Percentiles rank a stretch among this genome's conserved stretches.
phyloP scores from a whole-genome alignment of 2,888 invertebrate species.

The Ophioninae sp. region DNA sequence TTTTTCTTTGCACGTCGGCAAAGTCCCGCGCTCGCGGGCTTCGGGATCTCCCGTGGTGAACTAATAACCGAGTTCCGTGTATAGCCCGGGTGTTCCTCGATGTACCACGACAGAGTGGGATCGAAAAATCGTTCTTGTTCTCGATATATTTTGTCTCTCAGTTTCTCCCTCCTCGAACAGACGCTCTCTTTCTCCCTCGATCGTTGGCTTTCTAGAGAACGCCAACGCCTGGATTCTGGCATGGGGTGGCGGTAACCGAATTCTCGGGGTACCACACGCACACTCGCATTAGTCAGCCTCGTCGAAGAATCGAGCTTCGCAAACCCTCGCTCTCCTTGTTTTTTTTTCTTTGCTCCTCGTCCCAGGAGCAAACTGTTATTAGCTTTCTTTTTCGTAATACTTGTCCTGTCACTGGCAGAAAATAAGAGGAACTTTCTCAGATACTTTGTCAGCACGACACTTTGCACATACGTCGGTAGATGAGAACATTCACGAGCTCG shows the following conservation, averaged over 20 bases:
- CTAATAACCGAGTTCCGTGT: slow-evolving; percentile 78
- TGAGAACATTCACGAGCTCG: background rate
- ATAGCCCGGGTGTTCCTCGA: slow-evolving; percentile 51
- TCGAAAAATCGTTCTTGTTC: slow-evolving; percentile 58
- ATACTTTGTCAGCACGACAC: slow-evolving; percentile 66
- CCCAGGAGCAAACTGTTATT: slow-evolving; percentile 75
- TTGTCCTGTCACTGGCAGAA: slow-evolving; percentile 79
- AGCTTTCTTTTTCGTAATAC: slow-evolving; percentile 78
- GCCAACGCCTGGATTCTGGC: slow-evolving; percentile 62
- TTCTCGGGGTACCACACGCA: slow-evolving; percentile 54
- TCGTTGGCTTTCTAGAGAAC: slow-evolving; percentile 58
- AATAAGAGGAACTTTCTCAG: slow-evolving; percentile 74
- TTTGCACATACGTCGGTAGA: background rate
- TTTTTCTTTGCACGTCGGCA: slow-evolving; percentile 27
- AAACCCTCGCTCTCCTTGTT: slow-evolving; percentile 51
- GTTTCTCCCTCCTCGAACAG: slow-evolving; percentile 56
- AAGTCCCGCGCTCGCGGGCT: slow-evolving; percentile 41
- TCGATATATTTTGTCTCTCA: slow-evolving; percentile 54
- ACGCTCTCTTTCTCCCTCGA: slow-evolving; percentile 58
- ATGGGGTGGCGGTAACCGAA: slow-evolving; percentile 50
- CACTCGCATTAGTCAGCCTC: slow-evolving; percentile 42
- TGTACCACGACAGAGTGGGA: slow-evolving; percentile 50
- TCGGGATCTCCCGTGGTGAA: slow-evolving; percentile 74
- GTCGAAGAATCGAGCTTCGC: slow-evolving; percentile 38
- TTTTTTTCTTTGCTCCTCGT: slow-evolving; percentile 44